Evolutionary conservation across 2,888 invertebrate genomes (phyloP), one percentile per base, ranked within the genome.

Genomic region (Ditylenchus weischeri): DNA sequence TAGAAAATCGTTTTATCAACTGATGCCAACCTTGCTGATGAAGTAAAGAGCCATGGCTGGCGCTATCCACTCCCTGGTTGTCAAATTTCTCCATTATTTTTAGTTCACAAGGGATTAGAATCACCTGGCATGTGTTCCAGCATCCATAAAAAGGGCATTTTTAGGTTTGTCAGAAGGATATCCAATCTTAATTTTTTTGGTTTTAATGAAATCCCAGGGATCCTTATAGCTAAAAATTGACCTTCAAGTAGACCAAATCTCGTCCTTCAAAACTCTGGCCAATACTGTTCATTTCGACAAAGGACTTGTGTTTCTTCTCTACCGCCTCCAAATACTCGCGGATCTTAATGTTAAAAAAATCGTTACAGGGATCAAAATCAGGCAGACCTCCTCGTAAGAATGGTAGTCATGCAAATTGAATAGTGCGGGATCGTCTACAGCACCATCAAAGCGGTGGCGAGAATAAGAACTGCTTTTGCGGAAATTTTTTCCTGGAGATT

Each of bases 61-160:
- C 8, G 72, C 70, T 18, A 75, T 68, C 75, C 75, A 75, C 60
- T 75, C 75, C 35, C 75, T 58, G 6, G 74, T 75, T 60, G 67
- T 74, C 35, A 74, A 65, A 3, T 65, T 66, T 1, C 4, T 15
- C 4, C 2, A 15, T 54, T 54, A n/a, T 29, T 54, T 54, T 54
- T n/a, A 15, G 13, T 21, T 21, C 3, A 10, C 5, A 1, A 2
- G 4, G 11, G 29, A 54, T 54, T 11, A 6, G 7, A 13, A 54
- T 54, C n/a, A 74, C 21, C 76, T 60, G 10, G 75, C 75, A 62
- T 72, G 76, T 47, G 74, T 66, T 1, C 68, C 69, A 15, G 70
- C 70, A 57, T 74, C 67, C 18, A 69, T n/a, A 18, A 68, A 57
- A 19, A 69, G 19, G 0, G 63, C 54, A 7, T 57, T 66, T 47